Evolutionary conservation across 2,797 vertebrate species (phyloP).

Genomic region (Dendrocincla fuliginosa): DNA sequence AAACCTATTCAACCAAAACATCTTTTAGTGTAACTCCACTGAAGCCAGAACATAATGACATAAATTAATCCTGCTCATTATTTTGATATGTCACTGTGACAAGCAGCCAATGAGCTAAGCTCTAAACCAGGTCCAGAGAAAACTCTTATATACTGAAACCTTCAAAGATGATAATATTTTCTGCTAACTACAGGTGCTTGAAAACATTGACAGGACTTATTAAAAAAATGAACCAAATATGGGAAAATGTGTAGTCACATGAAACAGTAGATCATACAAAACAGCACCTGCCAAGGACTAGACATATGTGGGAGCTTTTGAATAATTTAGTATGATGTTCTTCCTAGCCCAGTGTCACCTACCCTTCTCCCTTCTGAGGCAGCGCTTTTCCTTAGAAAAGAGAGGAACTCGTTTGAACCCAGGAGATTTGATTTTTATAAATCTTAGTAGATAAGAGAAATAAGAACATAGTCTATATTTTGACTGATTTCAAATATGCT

Average conservation of each 20-base stretch:
- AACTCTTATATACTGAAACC: not conserved
- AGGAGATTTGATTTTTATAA: not conserved
- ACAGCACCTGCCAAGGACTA: not conserved
- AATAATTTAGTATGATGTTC: not conserved
- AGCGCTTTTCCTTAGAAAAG: not conserved
- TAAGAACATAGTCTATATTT: not conserved
- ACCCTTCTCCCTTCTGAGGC: not conserved
- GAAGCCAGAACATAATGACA: not conserved
- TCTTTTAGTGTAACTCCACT: not conserved
- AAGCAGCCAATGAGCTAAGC: not conserved
- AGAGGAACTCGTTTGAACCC: not conserved
- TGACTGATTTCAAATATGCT: not conserved
- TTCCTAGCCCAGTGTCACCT: not conserved
- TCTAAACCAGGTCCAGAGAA: not conserved
- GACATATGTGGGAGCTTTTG: not conserved
- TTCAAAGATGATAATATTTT: not conserved
- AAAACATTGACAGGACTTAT: not conserved
- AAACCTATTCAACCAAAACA: constrained; percentile 10
- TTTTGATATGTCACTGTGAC: not conserved
- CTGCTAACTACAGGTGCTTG: not conserved
- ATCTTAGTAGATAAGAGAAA: not conserved
- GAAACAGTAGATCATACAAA: not conserved
- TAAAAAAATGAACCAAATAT: not conserved
- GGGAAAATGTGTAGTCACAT: not conserved
- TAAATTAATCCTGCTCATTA: constrained; percentile 3